Evolutionary conservation across 2,797 vertebrate genomes (phyloP).

Genomic region (Pseudotriccus pelzelni): DNA sequence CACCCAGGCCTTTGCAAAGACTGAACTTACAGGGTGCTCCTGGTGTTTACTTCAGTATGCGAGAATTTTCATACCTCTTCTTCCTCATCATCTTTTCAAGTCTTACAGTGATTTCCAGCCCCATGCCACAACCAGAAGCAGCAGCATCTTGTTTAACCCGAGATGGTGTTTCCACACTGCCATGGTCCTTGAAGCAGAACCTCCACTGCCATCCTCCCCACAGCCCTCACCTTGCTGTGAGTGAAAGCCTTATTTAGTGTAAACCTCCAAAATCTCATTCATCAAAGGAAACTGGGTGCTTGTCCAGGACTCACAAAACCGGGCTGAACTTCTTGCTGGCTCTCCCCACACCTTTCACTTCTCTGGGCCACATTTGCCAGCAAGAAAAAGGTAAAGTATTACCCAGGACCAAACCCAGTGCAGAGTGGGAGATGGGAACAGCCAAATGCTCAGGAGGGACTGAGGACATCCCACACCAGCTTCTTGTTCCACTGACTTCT

Average conservation of each 20-base stretch:
- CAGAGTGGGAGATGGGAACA: neutral
- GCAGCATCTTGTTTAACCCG: neutral
- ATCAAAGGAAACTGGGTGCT: neutral
- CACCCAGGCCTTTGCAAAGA: neutral
- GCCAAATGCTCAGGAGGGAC: neutral
- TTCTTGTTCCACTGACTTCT: neutral
- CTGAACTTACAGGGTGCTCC: neutral
- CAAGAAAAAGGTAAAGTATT: neutral
- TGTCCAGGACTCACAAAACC: neutral
- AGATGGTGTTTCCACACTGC: neutral
- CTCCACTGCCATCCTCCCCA: neutral
- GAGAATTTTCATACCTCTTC: neutral
- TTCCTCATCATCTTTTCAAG: neutral
- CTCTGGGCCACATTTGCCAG: neutral
- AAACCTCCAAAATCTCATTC: neutral
- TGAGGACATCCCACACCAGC: neutral
- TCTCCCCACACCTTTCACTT: neutral
- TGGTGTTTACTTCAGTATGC: neutral
- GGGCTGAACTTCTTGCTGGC: neutral
- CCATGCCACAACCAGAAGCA: neutral
- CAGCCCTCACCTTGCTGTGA: neutral
- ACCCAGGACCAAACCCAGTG: neutral
- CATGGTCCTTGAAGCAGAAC: accelerated
- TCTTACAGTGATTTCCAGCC: neutral
- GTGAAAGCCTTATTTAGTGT: accelerated